Evolutionary conservation across 2,113 vertebrate species (phyloP).

Genomic region (Megalops atlanticus): DNA sequence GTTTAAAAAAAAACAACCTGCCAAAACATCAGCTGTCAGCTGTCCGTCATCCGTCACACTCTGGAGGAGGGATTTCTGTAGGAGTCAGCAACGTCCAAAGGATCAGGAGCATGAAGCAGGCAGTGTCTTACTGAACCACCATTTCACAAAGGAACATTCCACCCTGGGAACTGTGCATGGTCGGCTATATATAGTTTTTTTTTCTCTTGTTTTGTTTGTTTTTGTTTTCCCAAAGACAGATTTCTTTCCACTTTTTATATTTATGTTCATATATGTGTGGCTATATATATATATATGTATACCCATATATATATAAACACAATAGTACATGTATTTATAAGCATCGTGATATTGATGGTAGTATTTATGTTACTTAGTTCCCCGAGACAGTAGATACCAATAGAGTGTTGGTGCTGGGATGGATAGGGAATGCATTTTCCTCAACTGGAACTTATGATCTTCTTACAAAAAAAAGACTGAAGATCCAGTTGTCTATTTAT

Average conservation of each 20-base stretch:
- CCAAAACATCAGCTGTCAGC: slow-evolving; percentile 48
- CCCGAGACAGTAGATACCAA: slow-evolving; percentile 35
- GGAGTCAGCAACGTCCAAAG: slow-evolving; percentile 5
- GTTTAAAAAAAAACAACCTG: slow-evolving; percentile 40
- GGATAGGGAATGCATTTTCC: slow-evolving; percentile 40
- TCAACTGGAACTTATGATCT: slow-evolving; percentile 53
- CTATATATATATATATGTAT: slow-evolving; percentile 63
- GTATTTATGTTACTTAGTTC: slow-evolving; percentile 72
- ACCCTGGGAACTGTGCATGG: slow-evolving; percentile 46
- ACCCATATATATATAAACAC: slow-evolving; percentile 46
- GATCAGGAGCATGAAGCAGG: slow-evolving; percentile 20
- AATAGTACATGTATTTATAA: slow-evolving; percentile 54
- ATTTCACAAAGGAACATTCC: slow-evolving; percentile 35
- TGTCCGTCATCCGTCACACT: slow-evolving; percentile 37
- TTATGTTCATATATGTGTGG: slow-evolving; percentile 50
- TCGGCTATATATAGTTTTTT: slow-evolving; percentile 17
- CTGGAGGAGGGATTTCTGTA: slow-evolving; percentile 25
- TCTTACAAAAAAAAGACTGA: slow-evolving; percentile 52
- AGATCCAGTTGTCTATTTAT: slow-evolving; percentile 50
- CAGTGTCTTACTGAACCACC: slow-evolving; percentile 13
- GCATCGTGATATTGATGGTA: slow-evolving; percentile 58
- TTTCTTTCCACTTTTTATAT: slow-evolving; percentile 45
- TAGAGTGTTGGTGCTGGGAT: slow-evolving; percentile 32
- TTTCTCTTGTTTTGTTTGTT: slow-evolving; percentile 31
- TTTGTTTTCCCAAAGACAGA: slow-evolving; percentile 42